Evolutionary conservation across 2,113 vertebrate species (phyloP), one percentile per base, ranked within the genome.

Genomic region (Varanus salvator): DNA sequence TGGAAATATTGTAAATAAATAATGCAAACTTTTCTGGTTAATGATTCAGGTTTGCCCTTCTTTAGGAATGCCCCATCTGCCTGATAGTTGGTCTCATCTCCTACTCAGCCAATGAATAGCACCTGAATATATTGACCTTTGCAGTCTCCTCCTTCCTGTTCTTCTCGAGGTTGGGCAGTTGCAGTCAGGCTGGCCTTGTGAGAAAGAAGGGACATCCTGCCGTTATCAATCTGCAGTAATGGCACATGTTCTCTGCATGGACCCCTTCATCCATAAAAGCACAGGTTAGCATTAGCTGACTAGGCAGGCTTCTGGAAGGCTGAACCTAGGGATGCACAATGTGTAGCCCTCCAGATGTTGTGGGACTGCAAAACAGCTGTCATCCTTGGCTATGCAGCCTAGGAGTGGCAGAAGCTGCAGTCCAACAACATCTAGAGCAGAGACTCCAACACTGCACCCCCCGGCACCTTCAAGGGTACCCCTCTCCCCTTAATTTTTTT

Each of bases 141-240:
- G 38, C 57, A 78, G 21, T 1, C 57, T 1, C 50, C 38, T n/a
- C 54, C 75, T 54, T 78, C 44, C 27, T 74, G 71, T 17, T 72
- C 85, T 0, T 21, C 68, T 31, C 31, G 8, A 0, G 92, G 64
- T 0, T 86, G 91, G 76, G 75, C 78, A 44, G 85, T 8, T 4
- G 88, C 44, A 0, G 78, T 89, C 83, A 88, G 92, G 38, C 44
- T 74, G 80, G 27, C 1, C 4, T 82, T 84, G 2, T 1, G 86
- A 8, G 95, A 92, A 14, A 48, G n/a, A 44, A 89, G 93, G 0
- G 91, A 84, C 74, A 90, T 94, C 15, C 1, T 76, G 0, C 84
- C 92, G 50, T 91, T 92, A 31, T 87, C 68, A 57, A 80, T 85
- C 96, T 97, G 89, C 0, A 84, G 91, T 60, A 91, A 93, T 90